Conservation (phyloP, 2,888 invertebrate genomes). For the Hyalella azteca region DNA sequence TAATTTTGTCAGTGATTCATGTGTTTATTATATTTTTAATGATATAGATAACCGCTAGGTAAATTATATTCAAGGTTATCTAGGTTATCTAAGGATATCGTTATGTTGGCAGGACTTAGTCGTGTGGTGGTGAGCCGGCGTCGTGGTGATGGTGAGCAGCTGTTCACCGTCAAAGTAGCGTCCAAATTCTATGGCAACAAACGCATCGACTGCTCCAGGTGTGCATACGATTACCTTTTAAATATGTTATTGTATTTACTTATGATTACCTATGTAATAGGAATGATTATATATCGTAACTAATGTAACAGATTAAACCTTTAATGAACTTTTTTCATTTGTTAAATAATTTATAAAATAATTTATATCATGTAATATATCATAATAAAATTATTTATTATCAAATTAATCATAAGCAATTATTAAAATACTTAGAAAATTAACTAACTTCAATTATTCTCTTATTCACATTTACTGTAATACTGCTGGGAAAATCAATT, state of each 20-base stretch:
- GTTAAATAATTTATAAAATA: background rate
- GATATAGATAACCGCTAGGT: too few species aligned
- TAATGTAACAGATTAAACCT: background rate
- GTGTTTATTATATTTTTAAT: too few species aligned
- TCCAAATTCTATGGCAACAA: background rate
- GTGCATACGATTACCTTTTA: background rate
- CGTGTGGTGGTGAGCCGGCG: background rate
- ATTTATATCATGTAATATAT: background rate
- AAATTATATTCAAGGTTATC: too few species aligned
- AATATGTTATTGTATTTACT: background rate
- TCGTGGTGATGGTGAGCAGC: background rate
- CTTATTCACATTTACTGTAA: background rate
- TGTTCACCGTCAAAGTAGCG: conserved; percentile 1
- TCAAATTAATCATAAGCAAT: background rate
- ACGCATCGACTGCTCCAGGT: background rate
- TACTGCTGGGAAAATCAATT: background rate
- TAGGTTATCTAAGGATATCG: too few species aligned
- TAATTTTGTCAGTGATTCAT: too few species aligned
- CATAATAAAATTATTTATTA: background rate
- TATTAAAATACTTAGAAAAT: too few species aligned
- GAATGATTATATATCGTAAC: background rate
- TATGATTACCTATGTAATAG: background rate
- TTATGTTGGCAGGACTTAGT: background rate
- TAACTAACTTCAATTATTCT: too few species aligned
- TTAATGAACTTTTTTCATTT: background rate